These are phyloP conservation scores for Spialia ferax DNA, from an alignment of 2,888 invertebrate genomes.

Conservation along the genomic window DNA sequence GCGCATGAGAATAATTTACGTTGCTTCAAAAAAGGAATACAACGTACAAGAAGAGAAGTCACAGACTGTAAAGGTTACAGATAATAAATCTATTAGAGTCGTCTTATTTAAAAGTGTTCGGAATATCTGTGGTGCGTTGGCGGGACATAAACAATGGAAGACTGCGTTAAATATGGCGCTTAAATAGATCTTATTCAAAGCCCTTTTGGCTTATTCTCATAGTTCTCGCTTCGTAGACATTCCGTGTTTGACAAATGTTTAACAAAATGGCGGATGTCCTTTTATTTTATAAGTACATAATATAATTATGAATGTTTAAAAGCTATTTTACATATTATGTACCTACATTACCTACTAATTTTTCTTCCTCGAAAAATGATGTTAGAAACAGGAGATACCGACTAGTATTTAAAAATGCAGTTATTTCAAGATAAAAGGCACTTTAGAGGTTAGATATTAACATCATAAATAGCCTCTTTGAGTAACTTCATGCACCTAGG, in stretches of 20 bases:
- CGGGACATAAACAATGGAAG: not conserved
- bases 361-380: too few species aligned
- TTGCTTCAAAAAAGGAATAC: conserved; percentile 40
- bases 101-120: not conserved
- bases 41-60: not conserved
- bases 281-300: too few species aligned
- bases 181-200: not conserved
- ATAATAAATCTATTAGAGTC: not conserved
- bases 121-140: not conserved
- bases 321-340: too few species aligned
- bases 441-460: too few species aligned
- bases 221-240: not conserved
- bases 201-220: too few species aligned
- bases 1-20: conserved; percentile 43
- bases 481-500: too few species aligned
- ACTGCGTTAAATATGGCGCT: not conserved
- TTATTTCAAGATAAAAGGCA: too few species aligned
- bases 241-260: not conserved
- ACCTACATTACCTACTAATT: too few species aligned
- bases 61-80: conserved; percentile 1
- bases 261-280: not conserved
- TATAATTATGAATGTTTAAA: too few species aligned
- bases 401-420: too few species aligned
- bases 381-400: too few species aligned
- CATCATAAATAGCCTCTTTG: too few species aligned